Evolutionary conservation across 2,888 invertebrate genomes (phyloP).

Genomic region (Chloroclystis v-ata): DNA sequence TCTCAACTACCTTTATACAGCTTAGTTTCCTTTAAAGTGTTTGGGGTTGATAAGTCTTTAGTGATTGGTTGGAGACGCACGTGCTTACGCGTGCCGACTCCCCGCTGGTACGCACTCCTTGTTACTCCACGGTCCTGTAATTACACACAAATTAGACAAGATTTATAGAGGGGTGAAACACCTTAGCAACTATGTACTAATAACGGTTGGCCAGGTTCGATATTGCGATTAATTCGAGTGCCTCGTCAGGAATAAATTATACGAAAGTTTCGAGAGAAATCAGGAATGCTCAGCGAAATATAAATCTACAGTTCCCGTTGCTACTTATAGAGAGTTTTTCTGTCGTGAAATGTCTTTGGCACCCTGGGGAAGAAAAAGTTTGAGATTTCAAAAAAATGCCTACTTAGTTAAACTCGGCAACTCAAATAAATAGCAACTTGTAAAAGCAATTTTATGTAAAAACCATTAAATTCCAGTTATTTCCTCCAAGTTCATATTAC

Average conservation of each 20-base stretch:
- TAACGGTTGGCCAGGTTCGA: conserved; percentile 71
- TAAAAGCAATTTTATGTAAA: conserved; percentile 1
- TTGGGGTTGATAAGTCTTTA: conserved; percentile 36
- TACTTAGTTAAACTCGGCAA: not conserved
- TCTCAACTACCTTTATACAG: conserved; percentile 26
- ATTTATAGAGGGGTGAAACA: conserved; percentile 77
- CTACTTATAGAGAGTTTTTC: conserved; percentile 2
- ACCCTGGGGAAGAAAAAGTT: not conserved
- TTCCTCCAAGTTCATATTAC: conserved; percentile 1
- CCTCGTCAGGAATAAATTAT: conserved; percentile 44
- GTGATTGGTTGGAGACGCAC: conserved; percentile 39
- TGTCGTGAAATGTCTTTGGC: conserved; percentile 1
- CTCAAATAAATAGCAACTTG: not conserved
- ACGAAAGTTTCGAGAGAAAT: conserved; percentile 21
- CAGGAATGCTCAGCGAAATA: conserved; percentile 4
- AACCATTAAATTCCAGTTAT: not conserved
- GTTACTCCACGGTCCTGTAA: conserved; percentile 75
- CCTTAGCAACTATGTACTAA: conserved; percentile 77
- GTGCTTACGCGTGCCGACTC: conserved; percentile 75
- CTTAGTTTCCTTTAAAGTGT: conserved; percentile 28
- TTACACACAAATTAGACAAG: conserved; percentile 79
- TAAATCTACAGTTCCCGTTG: not conserved
- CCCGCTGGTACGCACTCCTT: conserved; percentile 75
- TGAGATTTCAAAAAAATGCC: not conserved
- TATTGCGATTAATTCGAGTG: conserved; percentile 70